Evolutionary conservation across 2,888 invertebrate genomes (phyloP), one percentile per base, ranked within the genome.

Genomic region (Lamproptera curius): DNA sequence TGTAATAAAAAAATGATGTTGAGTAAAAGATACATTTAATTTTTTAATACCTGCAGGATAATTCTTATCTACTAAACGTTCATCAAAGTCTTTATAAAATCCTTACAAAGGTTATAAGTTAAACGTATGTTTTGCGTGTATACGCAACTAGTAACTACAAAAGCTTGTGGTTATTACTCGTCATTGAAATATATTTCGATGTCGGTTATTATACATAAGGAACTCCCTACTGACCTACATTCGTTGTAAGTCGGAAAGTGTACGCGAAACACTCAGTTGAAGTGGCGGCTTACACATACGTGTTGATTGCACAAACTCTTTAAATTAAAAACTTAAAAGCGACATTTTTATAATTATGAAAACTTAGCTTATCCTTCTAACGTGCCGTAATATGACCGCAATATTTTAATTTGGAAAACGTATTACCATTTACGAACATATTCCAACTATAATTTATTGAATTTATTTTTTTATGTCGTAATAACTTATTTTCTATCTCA

Each of bases 191-290:
- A n/a, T 31, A 31, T 31, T 23, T 23, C 35, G 20, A 16, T 26
- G 26, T 1, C 11, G 48, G 45, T 50, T 51, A 56, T 59, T 53
- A 57, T 58, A 54, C 57, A 70, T 61, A 63, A 62, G 51, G 61
- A 31, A 61, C 59, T 56, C 55, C 55, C 55, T 66, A 59, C 61
- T 68, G 71, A 70, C 75, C 73, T 65, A 73, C 61, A 67, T 74
- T 62, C 61, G 50, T 11, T 51, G 46, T 50, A 50, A 52, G 51
- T 56, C 58, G 55, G 58, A 66, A 70, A 67, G 56, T 63, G 64
- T 58, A 58, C 61, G 46, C 54, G 54, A 51, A 58, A 58, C 52
- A 61, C 54, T 46, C 52, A 58, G 56, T 54, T 59, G 58, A 63
- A 63, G 68, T 69, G 67, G 65, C 61, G 63, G 65, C 62, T 63